These are phyloP conservation scores for Myathropa florea DNA, from an alignment of 2,888 invertebrate species.

Conservation along the genomic window DNA sequence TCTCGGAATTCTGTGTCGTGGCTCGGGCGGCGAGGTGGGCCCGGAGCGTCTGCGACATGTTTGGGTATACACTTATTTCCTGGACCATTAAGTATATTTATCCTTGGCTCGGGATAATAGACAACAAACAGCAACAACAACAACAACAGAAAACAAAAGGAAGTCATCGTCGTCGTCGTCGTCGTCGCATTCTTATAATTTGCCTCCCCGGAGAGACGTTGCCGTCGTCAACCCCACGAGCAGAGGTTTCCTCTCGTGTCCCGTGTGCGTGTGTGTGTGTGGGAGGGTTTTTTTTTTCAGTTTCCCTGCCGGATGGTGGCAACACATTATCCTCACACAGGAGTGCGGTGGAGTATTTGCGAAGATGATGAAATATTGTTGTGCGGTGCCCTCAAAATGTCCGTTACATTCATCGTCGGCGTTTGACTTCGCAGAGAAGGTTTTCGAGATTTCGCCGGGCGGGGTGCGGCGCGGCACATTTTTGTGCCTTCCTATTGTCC, in stretches of 20 bases:
- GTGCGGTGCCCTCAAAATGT: slow-evolving; percentile 57
- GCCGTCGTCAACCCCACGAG: neutral
- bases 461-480: neutral
- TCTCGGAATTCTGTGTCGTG: neutral
- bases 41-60: neutral
- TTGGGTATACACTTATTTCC: slow-evolving; percentile 15
- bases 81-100: slow-evolving; percentile 50
- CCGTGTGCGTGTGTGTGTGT: neutral
- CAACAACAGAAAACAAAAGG: slow-evolving; percentile 36
- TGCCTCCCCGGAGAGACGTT: slow-evolving; percentile 37
- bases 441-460: neutral
- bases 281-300: neutral
- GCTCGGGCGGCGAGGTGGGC: neutral
- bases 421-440: slow-evolving; percentile 45
- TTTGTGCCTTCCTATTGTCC: slow-evolving; percentile 29
- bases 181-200: slow-evolving; percentile 43
- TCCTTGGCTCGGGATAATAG: slow-evolving; percentile 38
- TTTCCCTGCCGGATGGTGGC: slow-evolving; percentile 14
- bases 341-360: slow-evolving; percentile 46
- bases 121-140: slow-evolving; percentile 2
- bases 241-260: neutral
- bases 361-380: slow-evolving; percentile 62
- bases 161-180: slow-evolving; percentile 3
- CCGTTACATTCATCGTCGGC: slow-evolving; percentile 53
- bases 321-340: slow-evolving; percentile 43